These are phyloP conservation scores for Aleiodes testaceus DNA, from an alignment of 2,888 invertebrate species.

Conservation along the genomic window DNA sequence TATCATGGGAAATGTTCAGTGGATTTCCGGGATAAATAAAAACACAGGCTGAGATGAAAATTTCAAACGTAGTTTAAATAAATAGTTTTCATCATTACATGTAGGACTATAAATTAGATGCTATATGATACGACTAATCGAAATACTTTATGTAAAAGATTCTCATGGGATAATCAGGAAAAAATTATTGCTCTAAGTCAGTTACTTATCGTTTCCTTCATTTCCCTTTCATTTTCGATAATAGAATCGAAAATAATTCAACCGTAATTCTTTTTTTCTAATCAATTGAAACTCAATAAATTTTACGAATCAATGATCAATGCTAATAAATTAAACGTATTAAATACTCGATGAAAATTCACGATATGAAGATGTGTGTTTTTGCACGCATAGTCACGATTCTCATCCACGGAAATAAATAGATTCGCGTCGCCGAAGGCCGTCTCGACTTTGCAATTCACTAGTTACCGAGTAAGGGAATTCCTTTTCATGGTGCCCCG, in stretches of 20 bases:
- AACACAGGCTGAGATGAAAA: slow-evolving; percentile 3
- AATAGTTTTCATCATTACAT: slow-evolving; percentile 13
- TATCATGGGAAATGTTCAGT: slow-evolving; percentile 8
- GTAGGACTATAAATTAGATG: slow-evolving; percentile 26
- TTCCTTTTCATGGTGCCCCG: slow-evolving; percentile 45
- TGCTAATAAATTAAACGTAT: slow-evolving; percentile 9
- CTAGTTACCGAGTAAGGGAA: slow-evolving; percentile 45
- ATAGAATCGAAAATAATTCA: too few species aligned
- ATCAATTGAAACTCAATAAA: not conserved
- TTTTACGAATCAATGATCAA: slow-evolving; percentile 4
- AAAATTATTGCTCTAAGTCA: not conserved
- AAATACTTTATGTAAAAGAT: slow-evolving; percentile 19
- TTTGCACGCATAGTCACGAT: slow-evolving; percentile 15
- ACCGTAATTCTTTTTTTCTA: too few species aligned
- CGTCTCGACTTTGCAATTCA: slow-evolving; percentile 50
- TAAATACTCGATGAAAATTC: slow-evolving; percentile 12
- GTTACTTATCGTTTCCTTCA: too few species aligned
- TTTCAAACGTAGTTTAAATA: slow-evolving; percentile 10
- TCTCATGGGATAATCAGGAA: slow-evolving; percentile 23
- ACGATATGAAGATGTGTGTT: slow-evolving; percentile 15
- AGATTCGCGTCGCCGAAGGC: slow-evolving; percentile 50
- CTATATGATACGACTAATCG: slow-evolving; percentile 11
- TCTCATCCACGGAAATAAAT: slow-evolving; percentile 41
- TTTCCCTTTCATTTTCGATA: too few species aligned
- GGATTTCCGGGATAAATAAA: slow-evolving; percentile 27